Base-by-base conservation (phyloP, 2,113 vertebrate species). In the Poeciliopsis turrubarensis region DNA sequence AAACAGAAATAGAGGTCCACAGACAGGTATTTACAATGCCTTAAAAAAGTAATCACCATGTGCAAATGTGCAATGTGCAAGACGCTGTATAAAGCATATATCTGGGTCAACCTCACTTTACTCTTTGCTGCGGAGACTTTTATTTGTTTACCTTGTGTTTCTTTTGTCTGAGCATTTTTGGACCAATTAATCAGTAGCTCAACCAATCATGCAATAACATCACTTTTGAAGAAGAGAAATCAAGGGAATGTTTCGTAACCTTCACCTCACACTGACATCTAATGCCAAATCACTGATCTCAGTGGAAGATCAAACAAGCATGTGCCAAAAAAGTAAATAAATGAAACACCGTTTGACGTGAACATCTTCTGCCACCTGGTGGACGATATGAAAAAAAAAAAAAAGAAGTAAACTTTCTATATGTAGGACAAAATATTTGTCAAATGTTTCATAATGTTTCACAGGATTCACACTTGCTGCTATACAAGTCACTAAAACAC, bases 321-420 rank as follows among this genome's bases (percentile, higher is more conserved):
- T 11, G 29, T 73, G 62, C 17, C 41, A 34, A 66, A 66, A 68
- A 31, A 57, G 3, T 14, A 1, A 29, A 3, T 11, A 1, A 5
- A 11, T 30, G 2, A 76, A 14, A 5, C 19, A 3, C 32, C 3
- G 72, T 25, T n/a, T n/a, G 9, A 22, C 31, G 60, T 62, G 77
- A 65, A 26, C 75, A 75, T 60, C 54, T 74, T 39, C 62, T 89
- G 86, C 89, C 89, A 81, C 67, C 90, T 90, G 82, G 76, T 76
- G 90, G 87, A 80, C 4, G 22, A 41, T 26, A 63, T 0, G 0
- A 37, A 32, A 69, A 62, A 39, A 37, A 57, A 29, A 29, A 69
- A 62, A 39, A 37, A 57, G 3, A 29, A 2, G 3, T n/a, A 5
- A 57, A 60, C 34, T 78, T 10, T 44, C 14, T 44, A 44, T 26